Percentiles rank a stretch among this genome's conserved stretches.
These are phyloP conservation scores for Eledona agricola DNA, from an alignment of 2,888 invertebrate species.

Conservation along the genomic window DNA sequence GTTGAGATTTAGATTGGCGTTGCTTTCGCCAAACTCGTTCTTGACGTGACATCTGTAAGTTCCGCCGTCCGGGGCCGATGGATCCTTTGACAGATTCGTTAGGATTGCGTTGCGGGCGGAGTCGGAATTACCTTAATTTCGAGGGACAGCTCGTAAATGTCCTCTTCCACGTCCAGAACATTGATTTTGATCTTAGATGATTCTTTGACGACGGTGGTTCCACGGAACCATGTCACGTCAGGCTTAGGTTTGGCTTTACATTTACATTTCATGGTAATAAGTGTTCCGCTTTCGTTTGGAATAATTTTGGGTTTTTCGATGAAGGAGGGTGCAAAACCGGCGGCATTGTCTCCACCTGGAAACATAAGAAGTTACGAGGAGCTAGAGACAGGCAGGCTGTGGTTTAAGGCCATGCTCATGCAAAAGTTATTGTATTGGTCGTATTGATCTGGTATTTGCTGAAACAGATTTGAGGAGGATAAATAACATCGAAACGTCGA, in stretches of 20 bases:
- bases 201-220: conserved; percentile 84
- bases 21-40: conserved; percentile 96
- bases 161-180: conserved; percentile 80
- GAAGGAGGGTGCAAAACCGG: conserved; percentile 95
- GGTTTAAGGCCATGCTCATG: conserved; percentile 62
- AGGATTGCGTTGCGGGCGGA: not conserved
- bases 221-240: conserved; percentile 94
- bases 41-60: conserved; percentile 93
- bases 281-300: conserved; percentile 96
- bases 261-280: conserved; percentile 97
- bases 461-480: conserved; percentile 52
- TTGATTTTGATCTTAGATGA: conserved; percentile 85
- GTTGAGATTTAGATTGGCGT: conserved; percentile 95
- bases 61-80: conserved; percentile 82
- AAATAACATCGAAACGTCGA: conserved; percentile 53
- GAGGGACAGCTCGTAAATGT: conserved; percentile 86
- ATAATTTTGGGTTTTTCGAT: conserved; percentile 99
- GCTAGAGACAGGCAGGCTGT: conserved; percentile 49
- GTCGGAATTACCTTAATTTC: conserved; percentile 75
- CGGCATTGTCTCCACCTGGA: conserved; percentile 90
- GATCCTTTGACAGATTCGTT: conserved; percentile 69
- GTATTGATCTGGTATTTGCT: conserved; percentile 43
- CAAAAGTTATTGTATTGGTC: conserved; percentile 54
- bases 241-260: conserved; percentile 96
- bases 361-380: conserved; percentile 51